Base-by-base conservation (phyloP, 2,113 vertebrate genomes). In the Cynoglossus semilaevis region DNA sequence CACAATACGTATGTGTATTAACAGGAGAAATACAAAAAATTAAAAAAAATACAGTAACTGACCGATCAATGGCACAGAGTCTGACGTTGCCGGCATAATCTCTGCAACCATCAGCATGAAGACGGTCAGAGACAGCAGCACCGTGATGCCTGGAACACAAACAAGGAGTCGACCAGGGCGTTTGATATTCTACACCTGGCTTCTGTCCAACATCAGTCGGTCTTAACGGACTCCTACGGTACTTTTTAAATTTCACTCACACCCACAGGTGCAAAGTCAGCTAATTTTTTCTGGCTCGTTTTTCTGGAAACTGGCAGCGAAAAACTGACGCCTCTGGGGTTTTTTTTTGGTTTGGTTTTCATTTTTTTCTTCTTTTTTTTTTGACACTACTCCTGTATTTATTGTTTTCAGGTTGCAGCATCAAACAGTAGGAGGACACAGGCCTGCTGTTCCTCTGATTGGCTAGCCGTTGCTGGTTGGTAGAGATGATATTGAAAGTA, bases 81-180 rank as follows among this genome's bases (percentile, higher is more conserved):
- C 87, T 35, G 87, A 89, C 44, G 87, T 88, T 29, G 87, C 84
- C 0, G 87, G 87, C 87, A 89, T 89, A 44, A 88, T 89, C 80
- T 89, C 87, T 60, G 87, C 87, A 38, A 89, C 86, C 80, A 89
- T 85, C 76, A 89, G 61, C 85, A 88, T 88, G 84, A 89, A 89
- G 78, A 89, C 86, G 0, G 87, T 89, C 58, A 88, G 74, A 67
- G 87, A 89, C 17, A 89, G 87, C 43, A 89, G 81, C 79, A 83
- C 82, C 10, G 87, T 89, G 70, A 89, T 89, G 50, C 87, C 87
- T 91, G 70, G 17, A 63, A 71, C 68, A 52, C 74, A 70, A 68
- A 68, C 29, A 41, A 10, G 70, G 37, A 56, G 58, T 57, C 44
- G 51, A 59, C 22, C 11, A 44, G 34, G 36, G 36, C 64, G 53